Evolutionary conservation across 2,888 invertebrate genomes (phyloP).

Genomic region (Acleris emargana): DNA sequence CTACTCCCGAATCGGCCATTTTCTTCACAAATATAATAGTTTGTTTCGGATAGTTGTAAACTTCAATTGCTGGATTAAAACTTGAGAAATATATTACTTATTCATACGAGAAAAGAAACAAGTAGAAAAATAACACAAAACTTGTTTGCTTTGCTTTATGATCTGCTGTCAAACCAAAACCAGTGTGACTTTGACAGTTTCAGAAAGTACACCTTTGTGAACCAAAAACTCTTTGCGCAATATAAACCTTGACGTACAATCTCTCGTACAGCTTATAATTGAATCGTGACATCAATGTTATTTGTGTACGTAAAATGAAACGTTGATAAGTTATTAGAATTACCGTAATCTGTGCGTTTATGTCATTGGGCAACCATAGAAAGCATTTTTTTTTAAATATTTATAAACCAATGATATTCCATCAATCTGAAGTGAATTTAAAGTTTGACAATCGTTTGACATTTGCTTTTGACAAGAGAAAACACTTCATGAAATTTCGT

Average conservation of each 20-base stretch:
- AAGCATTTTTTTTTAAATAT: neutral
- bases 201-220: slow-evolving; percentile 1
- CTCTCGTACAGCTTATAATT: no score
- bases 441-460: slow-evolving; percentile 2
- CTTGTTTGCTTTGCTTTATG: slow-evolving; percentile 37
- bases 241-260: neutral
- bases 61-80: slow-evolving; percentile 6
- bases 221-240: slow-evolving; percentile 2
- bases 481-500: neutral
- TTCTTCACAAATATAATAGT: slow-evolving; percentile 29
- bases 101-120: slow-evolving; percentile 22
- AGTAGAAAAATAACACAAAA: slow-evolving; percentile 32
- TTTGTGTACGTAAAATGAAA: neutral
- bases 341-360: neutral
- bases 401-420: neutral
- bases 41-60: slow-evolving; percentile 5
- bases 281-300: no score
- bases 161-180: slow-evolving; percentile 23
- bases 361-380: neutral
- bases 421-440: neutral
- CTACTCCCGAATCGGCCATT: slow-evolving; percentile 88
- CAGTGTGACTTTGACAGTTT: slow-evolving; percentile 18
- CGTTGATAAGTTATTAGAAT: neutral
- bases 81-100: slow-evolving; percentile 25
- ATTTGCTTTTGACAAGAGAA: neutral